A percentile compares a stretch with the other conserved stretches of the same genome.
These are phyloP conservation scores for Ridgeia piscesae DNA, from an alignment of 1,140 invertebrate species.

Conservation along the genomic window DNA sequence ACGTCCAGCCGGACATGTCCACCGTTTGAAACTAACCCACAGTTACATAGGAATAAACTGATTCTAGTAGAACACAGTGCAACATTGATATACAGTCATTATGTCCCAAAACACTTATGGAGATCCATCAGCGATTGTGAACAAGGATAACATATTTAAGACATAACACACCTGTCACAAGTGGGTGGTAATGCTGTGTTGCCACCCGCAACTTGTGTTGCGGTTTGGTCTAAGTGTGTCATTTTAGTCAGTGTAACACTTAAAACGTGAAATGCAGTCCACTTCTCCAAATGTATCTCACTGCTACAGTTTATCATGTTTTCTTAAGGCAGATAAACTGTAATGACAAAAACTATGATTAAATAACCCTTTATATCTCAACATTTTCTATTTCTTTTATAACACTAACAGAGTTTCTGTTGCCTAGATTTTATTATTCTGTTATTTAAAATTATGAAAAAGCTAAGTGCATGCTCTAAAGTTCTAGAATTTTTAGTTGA, in stretches of 20 bases:
- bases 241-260: not conserved
- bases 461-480: too few species aligned
- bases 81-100: not conserved
- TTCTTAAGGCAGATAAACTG: not conserved
- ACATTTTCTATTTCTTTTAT: not conserved
- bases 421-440: not conserved
- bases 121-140: not conserved
- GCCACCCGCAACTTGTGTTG: not conserved
- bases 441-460: too few species aligned
- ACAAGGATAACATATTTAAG: slow-evolving; percentile 9
- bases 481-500: too few species aligned
- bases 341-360: not conserved
- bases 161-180: slow-evolving; percentile 13
- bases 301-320: not conserved
- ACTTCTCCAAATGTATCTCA: not conserved
- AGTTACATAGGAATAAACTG: not conserved
- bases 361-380: not conserved
- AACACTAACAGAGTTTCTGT: not conserved
- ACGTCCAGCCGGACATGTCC: not conserved
- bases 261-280: not conserved
- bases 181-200: not conserved
- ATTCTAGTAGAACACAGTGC: not conserved
- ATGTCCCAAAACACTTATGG: not conserved
- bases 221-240: not conserved
- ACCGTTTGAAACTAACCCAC: not conserved